phyloP scores from a whole-genome alignment of 1,140 invertebrate species.

The Tetramorium alpestre region DNA sequence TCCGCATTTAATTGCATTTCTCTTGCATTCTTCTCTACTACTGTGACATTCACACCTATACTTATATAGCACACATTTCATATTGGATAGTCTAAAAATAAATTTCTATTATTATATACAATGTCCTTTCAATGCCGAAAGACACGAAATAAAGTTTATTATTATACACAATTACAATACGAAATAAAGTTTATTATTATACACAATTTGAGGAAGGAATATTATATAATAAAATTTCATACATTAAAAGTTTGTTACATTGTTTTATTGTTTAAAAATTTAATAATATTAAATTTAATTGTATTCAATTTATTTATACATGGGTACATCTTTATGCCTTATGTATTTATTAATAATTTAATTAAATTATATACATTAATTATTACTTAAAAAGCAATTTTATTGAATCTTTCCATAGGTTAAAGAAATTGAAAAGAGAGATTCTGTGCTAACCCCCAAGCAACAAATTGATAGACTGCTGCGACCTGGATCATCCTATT shows the following conservation, averaged over 20 bases:
- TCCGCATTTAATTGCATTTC: not conserved
- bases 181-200: not conserved
- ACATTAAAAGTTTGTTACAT: not conserved
- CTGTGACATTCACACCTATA: not conserved
- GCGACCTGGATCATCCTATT: conserved; percentile 97
- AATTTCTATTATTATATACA: not conserved
- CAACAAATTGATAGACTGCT: conserved; percentile 98
- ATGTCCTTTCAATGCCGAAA: too few relatives aligned
- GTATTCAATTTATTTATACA: not conserved
- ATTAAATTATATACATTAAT: not conserved
- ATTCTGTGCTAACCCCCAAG: conserved; percentile 95
- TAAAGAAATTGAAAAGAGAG: conserved; percentile 97
- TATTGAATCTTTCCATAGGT: conserved; percentile 88
- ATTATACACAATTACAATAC: too few relatives aligned
- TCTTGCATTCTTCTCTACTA: not conserved
- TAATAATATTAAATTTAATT: not conserved
- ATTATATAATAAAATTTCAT: not conserved
- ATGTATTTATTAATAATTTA: not conserved
- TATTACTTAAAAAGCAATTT: not conserved
- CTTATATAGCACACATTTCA: not conserved
- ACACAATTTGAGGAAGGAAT: not conserved
- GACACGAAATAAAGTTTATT: too few relatives aligned
- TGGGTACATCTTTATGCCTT: not conserved
- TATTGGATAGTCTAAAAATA: not conserved
- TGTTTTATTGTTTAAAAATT: not conserved